phyloP scores from a whole-genome alignment of 2,797 vertebrate species.

The Clarias pachynema region DNA sequence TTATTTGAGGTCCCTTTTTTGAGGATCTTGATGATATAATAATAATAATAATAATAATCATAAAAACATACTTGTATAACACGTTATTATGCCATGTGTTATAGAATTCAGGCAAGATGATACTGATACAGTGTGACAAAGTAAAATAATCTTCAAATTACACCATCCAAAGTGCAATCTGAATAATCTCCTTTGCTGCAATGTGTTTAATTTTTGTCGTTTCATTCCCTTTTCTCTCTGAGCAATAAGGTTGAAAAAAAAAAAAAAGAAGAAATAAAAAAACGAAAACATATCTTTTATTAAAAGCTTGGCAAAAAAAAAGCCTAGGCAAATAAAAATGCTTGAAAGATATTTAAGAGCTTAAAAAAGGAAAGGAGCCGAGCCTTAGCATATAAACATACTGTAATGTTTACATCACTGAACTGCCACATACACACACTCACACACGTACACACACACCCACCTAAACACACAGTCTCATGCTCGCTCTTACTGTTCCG shows the following conservation, averaged over 20 bases:
- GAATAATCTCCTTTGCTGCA: not conserved
- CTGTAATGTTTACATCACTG: slow-evolving; percentile 42
- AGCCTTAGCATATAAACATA: slow-evolving; percentile 31
- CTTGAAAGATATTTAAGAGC: slow-evolving; percentile 21
- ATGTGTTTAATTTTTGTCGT: not conserved
- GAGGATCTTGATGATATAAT: not conserved
- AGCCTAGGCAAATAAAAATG: slow-evolving; percentile 7
- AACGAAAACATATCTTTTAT: not conserved
- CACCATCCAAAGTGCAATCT: not conserved
- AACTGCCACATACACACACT: slow-evolving; percentile 8
- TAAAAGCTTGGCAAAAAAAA: not conserved
- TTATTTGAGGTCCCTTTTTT: not conserved
- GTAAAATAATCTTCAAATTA: not conserved
- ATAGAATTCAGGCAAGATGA: not conserved
- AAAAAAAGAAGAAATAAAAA: not conserved
- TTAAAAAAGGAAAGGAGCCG: slow-evolving; percentile 1
- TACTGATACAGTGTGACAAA: not conserved
- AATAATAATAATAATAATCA: too few species aligned
- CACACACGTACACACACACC: slow-evolving; percentile 8
- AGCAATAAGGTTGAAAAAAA: not conserved
- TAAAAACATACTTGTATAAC: too few species aligned
- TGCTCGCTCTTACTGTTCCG: slow-evolving; percentile 1
- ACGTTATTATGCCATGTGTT: not conserved
- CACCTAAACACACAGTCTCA: slow-evolving; percentile 13
- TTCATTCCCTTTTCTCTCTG: not conserved